Conservation (phyloP, 2,113 vertebrate genomes). For the Urocitellus parryii region DNA sequence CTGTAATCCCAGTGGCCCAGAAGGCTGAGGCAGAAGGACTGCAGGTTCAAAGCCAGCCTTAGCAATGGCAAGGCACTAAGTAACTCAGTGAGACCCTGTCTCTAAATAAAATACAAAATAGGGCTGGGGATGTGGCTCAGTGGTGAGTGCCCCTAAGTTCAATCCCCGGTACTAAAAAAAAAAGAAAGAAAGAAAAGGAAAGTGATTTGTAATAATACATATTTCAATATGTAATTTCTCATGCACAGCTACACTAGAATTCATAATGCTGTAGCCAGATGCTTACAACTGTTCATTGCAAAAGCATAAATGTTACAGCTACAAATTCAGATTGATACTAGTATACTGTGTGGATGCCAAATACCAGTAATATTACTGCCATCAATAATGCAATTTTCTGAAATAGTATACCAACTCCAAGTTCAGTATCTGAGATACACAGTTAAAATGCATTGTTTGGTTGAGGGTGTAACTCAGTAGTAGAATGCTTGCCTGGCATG, state of each 20-base stretch:
- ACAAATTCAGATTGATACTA: background rate
- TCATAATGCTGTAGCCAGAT: constrained; percentile 22
- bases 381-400: background rate
- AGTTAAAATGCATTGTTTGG: constrained; percentile 23
- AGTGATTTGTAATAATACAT: constrained; percentile 35
- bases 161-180: too few relatives aligned
- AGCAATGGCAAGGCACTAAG: too few relatives aligned
- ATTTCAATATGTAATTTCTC: constrained; percentile 28
- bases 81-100: too few relatives aligned
- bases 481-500: too few relatives aligned
- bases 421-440: background rate
- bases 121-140: too few relatives aligned
- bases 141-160: too few relatives aligned
- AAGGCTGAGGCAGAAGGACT: too few relatives aligned
- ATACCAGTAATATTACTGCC: background rate
- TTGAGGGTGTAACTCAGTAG: too few relatives aligned
- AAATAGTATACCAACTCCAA: background rate
- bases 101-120: too few relatives aligned
- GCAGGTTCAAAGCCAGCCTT: too few relatives aligned
- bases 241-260: background rate
- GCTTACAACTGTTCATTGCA: background rate
- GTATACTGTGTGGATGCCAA: background rate
- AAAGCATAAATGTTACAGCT: constrained; percentile 29
- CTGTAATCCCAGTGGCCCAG: too few relatives aligned
- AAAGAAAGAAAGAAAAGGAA: background rate